A percentile compares a stretch with the other conserved stretches of the same genome.
These are phyloP conservation scores for Armadillidium nasatum DNA, from an alignment of 1,140 invertebrate genomes.

Conservation along the genomic window DNA sequence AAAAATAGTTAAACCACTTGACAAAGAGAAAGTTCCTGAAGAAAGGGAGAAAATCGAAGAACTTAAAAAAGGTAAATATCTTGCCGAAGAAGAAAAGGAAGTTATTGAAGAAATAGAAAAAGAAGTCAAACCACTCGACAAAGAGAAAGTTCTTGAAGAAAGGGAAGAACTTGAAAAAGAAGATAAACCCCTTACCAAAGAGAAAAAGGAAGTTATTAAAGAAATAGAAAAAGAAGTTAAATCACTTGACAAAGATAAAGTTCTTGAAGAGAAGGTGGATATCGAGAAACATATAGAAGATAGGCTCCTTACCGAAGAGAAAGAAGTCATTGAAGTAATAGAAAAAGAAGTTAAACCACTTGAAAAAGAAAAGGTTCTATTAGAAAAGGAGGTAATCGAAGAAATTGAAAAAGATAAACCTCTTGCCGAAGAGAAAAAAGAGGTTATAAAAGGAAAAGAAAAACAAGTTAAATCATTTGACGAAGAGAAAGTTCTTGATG, in stretches of 20 bases:
- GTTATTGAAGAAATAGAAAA: no score
- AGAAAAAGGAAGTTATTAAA: neutral
- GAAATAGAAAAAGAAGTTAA: neutral
- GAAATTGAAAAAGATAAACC: no score
- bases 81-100: no score
- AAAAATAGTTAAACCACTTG: no score
- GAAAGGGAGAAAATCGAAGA: neutral
- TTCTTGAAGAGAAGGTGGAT: neutral
- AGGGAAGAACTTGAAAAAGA: neutral
- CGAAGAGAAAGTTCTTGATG: slow-evolving; percentile 1
- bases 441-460: neutral
- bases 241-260: neutral
- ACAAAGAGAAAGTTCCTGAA: neutral
- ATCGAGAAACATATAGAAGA: neutral
- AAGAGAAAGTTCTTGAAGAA: neutral
- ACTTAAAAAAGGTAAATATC: neutral
- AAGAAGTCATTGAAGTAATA: neutral
- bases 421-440: neutral
- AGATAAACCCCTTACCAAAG: neutral
- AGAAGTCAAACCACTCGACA: neutral
- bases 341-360: neutral
- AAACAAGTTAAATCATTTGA: neutral
- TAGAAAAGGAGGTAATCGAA: no score
- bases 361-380: slow-evolving; percentile 1
- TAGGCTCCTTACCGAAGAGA: neutral